Base-by-base conservation (phyloP, 2,113 vertebrate species). In the Lutjanus erythropterus region DNA sequence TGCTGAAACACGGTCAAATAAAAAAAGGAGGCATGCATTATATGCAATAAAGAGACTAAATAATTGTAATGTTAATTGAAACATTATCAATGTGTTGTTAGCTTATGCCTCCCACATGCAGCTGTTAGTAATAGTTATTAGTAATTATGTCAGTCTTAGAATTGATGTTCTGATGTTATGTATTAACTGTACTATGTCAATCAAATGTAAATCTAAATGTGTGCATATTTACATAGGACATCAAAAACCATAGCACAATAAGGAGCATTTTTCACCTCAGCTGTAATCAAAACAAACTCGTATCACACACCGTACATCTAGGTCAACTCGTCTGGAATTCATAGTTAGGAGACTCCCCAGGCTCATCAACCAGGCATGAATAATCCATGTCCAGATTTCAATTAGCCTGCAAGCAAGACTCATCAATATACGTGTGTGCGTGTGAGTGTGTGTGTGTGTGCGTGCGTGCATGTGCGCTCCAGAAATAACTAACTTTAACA, bases 361-460 rank as follows among this genome's bases (percentile, higher is more conserved):
- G 87, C 86, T 92, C 86, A 86, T 88, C 86, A 93, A 80, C 68
- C 66, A 68, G 62, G 78, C 92, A 91, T 91, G 71, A 92, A 91
- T 94, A 88, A 90, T 92, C 91, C 80, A 91, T 82, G 77, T 82
- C 31, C 82, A 92, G 80, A 90, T 94, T 92, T 90, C 78, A 94
- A 93, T 93, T 90, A 91, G 74, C 80, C 89, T 85, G 64, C 58
- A 39, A 91, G 84, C 76, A 56, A 81, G 1, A 84, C 77, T 85
- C 75, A 87, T 92, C 87, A 80, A 77, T 85, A 29, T 83, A 50
- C 53, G 80, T 55, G n/a, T 31, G 49, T 41, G 50, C 44, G 68
- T 58, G 68, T 70, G 50, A 29, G 66, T 25, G 64, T 37, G 64
- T 37, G 46, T 23, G 29, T 50, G 29, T 53, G 65, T 37, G 33